phyloP scores from a whole-genome alignment of 2,797 vertebrate genomes.

The Echeneis naucrates region DNA sequence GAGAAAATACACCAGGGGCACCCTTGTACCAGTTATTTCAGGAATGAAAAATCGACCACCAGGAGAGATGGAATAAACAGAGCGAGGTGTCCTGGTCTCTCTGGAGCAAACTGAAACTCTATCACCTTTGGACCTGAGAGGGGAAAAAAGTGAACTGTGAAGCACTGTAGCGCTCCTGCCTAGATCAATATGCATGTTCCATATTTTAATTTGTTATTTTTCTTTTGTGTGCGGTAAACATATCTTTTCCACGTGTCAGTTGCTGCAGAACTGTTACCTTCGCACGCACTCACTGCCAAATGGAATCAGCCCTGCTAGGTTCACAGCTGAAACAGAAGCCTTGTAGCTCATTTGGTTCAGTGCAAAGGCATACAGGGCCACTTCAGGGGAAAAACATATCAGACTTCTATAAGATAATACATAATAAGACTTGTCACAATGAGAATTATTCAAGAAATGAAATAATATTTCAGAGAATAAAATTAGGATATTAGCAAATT shows the following conservation, averaged over 20 bases:
- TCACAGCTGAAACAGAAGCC: conserved; percentile 1
- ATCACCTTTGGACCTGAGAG: conserved; percentile 47
- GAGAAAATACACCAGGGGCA: conserved; percentile 63
- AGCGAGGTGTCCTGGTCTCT: conserved; percentile 70
- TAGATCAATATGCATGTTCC: conserved; percentile 63
- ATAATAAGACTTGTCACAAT: not conserved
- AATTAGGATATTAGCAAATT: too few species aligned
- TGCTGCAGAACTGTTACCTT: conserved; percentile 13
- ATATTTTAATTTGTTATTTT: conserved; percentile 15
- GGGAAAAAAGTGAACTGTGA: conserved; percentile 22
- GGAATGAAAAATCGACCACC: conserved; percentile 75
- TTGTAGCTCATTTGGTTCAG: not conserved
- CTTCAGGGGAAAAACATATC: not conserved
- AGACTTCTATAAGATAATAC: not conserved
- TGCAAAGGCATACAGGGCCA: not conserved
- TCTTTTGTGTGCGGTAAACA: conserved; percentile 48
- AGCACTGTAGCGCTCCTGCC: conserved; percentile 48
- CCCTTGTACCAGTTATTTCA: conserved; percentile 71
- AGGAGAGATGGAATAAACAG: conserved; percentile 41
- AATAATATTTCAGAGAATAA: not conserved
- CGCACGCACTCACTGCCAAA: conserved; percentile 16
- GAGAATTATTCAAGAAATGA: too few species aligned
- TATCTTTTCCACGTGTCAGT: conserved; percentile 21
- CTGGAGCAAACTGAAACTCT: conserved; percentile 51
- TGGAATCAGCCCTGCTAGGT: not conserved